Base-by-base conservation (phyloP, 2,797 vertebrate species). In the Poeciliopsis gracilis region DNA sequence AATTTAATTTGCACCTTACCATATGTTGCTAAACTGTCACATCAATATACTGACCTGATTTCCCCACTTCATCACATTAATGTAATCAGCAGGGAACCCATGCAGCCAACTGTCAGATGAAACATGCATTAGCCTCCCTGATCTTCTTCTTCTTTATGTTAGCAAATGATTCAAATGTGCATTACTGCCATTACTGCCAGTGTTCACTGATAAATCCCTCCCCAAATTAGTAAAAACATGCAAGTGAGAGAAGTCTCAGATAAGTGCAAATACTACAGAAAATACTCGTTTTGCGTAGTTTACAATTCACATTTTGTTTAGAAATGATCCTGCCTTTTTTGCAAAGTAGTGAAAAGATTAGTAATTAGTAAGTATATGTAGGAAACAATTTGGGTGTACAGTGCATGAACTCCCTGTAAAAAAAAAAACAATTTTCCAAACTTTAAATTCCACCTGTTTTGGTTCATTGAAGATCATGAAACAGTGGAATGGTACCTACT, bases 191-290 rank as follows among this genome's bases (percentile, higher is more conserved):
- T 11, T n/a, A n/a, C n/a, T n/a, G n/a, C 69, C 9, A 2, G 33
- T 73, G 33, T 41, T 73, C 72, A 53, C 28, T 41, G 72, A 30
- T 13, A 55, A 55, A 36, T 25, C 38, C 38, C 25, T 28, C 73
- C 38, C 33, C 11, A 73, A 53, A 53, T 55, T 0, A 23, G 73
- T 53, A 74, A 57, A 74, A 74, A 74, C 73, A 74, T 57, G 51
- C 57, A 43, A 41, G 41, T 47, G 45, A 28, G n/a, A 72, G 45
- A n/a, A 16, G n/a, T 47, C n/a, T 33, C n/a, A 16, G 13, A 45
- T 33, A 45, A 20, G n/a, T 49, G n/a, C 70, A 45, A 72, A 47
- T 72, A 30, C 23, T 72, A 28, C 15, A 74, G 51, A 51, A 74
- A 55, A 55, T 57, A 74, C 13, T 43, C 1, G 0, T 59, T 74